A percentile compares a stretch with the other conserved stretches of the same genome.
These are phyloP conservation scores for Drosophila nasuta DNA, from an alignment of 1,140 invertebrate genomes.

Conservation along the genomic window DNA sequence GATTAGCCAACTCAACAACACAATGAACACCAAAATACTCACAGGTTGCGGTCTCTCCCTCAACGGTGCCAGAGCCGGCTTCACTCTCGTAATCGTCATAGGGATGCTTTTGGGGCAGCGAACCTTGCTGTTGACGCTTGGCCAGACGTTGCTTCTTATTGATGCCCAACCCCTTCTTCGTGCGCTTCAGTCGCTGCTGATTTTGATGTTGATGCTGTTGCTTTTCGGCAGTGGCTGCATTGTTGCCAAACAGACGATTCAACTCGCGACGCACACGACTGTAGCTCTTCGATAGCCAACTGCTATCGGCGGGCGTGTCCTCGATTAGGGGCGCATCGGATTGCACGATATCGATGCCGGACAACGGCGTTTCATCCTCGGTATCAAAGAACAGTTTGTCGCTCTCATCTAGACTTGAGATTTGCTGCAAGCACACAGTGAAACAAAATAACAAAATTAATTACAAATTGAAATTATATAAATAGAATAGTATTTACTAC, in stretches of 20 bases:
- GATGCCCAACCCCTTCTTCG: constrained; percentile 22
- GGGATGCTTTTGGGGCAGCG: constrained; percentile 29
- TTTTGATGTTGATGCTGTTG: not conserved
- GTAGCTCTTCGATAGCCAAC: constrained; percentile 64
- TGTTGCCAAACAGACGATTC: constrained; percentile 59
- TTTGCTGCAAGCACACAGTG: constrained; percentile 51
- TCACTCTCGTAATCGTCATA: constrained; percentile 55
- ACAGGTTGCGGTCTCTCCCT: constrained; percentile 47
- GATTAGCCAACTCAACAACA: too few relatives aligned
- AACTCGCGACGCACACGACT: constrained; percentile 74
- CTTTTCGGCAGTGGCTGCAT: constrained; percentile 24
- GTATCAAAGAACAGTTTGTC: constrained; percentile 55
- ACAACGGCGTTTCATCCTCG: constrained; percentile 11
- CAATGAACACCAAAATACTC: constrained; percentile 22
- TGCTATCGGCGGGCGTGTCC: constrained; percentile 28
- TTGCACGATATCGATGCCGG: constrained; percentile 7
- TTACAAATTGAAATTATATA: too few relatives aligned
- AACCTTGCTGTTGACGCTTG: constrained; percentile 35
- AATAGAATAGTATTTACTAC: too few relatives aligned
- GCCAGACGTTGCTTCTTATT: not conserved
- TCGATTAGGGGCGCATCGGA: constrained; percentile 37
- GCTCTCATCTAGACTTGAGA: constrained; percentile 52
- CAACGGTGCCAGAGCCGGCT: constrained; percentile 38
- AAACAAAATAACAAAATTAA: not conserved
- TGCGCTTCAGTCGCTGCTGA: constrained; percentile 11